Percentiles rank a stretch among this genome's conserved stretches.
These are phyloP conservation scores for Uria lomvia DNA, from an alignment of 2,113 vertebrate genomes.

Conservation along the genomic window DNA sequence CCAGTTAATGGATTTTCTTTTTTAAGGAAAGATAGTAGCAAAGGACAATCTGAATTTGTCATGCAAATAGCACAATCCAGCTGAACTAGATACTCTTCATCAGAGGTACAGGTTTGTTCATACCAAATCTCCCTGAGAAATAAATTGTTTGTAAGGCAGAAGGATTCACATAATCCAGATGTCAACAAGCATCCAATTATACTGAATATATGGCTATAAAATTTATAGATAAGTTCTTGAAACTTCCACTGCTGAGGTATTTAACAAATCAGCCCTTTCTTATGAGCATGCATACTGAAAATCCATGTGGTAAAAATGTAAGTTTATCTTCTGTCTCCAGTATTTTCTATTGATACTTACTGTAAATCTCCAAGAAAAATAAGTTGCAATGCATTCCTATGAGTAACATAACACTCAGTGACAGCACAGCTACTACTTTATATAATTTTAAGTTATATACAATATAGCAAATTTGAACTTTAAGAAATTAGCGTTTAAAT, in stretches of 20 bases:
- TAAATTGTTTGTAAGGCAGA: neutral
- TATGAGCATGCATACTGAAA: neutral
- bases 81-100: neutral
- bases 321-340: neutral
- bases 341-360: neutral
- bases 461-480: neutral
- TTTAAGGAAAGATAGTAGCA: neutral
- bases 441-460: neutral
- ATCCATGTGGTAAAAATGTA: neutral
- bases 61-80: neutral
- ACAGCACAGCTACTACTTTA: neutral
- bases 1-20: neutral
- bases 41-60: neutral
- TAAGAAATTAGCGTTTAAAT: neutral
- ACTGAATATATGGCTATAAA: neutral
- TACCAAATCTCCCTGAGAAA: neutral
- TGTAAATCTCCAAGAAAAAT: neutral
- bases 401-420: neutral
- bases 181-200: neutral
- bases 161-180: neutral
- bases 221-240: neutral
- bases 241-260: neutral
- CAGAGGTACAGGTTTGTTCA: neutral
- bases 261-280: neutral
- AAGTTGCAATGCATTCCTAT: neutral